Base-by-base conservation (phyloP, 1,140 invertebrate genomes). In the Pseudomyrmex sp. region DNA sequence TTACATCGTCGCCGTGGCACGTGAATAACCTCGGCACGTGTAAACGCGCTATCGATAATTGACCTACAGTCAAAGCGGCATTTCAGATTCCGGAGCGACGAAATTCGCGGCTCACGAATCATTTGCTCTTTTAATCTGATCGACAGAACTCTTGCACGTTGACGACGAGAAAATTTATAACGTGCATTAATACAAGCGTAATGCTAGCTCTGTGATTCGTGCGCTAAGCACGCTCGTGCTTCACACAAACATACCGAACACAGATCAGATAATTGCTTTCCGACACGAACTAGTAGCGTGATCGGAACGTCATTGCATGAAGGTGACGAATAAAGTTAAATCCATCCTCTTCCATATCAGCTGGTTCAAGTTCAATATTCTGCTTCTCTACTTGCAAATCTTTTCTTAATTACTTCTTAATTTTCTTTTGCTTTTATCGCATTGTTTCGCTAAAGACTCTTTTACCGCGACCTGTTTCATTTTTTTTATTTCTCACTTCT, bases 21-120 rank as follows among this genome's bases (percentile, higher is more conserved):
- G 72, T 62, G 72, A 61, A 75, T 75, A 75, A 75, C 59, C 72
- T n/a, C 44, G 54, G 44, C 72, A 75, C 56, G 72, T 50, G 72
- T 13, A 61, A 58, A 62, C 58, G 58, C 44, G 58, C 46, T 26
- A 20, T n/a, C 20, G 18, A 75, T 75, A 63, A 75, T 63, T 75
- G 73, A 35, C 70, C 26, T 63, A 23, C 1, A 26, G 46, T 10
- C 59, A 75, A 62, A 75, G 5, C 35, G 35, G 35, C 5, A 7
- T 50, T 61, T 62, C 44, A 46, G 20, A 75, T 75, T 62, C 48
- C n/a, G 44, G 18, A 20, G 18, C 15, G 54, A 15, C 18, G 13
- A 74, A 74, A 73, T 59, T 73, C 13, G 13, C 5, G 18, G 56
- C 18, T 18, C 58, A 20, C 35, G 70, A 73, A 4, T 44, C 26